These are phyloP conservation scores for Cyprichromis sp. DNA, from an alignment of 2,113 vertebrate genomes.

Conservation along the genomic window DNA sequence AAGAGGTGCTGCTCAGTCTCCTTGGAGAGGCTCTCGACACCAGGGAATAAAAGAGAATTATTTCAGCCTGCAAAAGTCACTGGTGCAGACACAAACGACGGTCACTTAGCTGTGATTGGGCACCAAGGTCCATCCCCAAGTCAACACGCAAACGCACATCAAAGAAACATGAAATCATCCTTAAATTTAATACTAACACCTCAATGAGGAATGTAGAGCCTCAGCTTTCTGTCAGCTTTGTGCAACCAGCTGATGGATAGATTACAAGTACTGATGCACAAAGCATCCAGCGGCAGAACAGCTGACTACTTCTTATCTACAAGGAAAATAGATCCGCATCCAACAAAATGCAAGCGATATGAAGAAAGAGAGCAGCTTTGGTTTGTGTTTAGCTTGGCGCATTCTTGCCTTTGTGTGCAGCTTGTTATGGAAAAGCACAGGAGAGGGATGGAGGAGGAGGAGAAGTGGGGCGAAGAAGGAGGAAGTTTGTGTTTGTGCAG, in stretches of 20 bases:
- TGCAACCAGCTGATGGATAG: background rate
- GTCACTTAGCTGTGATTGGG: background rate
- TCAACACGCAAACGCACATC: background rate
- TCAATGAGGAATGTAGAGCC: background rate
- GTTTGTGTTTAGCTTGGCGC: constrained; percentile 52
- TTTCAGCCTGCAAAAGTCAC: background rate
- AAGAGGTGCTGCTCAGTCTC: constrained; percentile 33
- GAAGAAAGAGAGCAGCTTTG: background rate
- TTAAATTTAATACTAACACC: background rate
- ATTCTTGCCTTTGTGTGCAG: constrained; percentile 34
- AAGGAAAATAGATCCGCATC: background rate
- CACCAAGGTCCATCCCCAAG: background rate
- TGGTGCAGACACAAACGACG: background rate
- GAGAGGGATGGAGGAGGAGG: background rate
- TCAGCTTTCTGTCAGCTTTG: background rate
- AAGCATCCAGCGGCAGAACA: background rate
- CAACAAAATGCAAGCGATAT: background rate
- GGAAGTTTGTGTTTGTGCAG: constrained; percentile 57
- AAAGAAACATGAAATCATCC: background rate
- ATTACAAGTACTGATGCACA: background rate
- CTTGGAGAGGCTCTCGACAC: background rate
- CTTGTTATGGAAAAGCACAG: constrained; percentile 31
- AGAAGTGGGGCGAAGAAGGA: constrained; percentile 3
- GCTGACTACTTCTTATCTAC: background rate
- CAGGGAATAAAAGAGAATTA: background rate